Evolutionary conservation across 2,113 vertebrate genomes (phyloP).

Genomic region (Cyprinodon tularosa): DNA sequence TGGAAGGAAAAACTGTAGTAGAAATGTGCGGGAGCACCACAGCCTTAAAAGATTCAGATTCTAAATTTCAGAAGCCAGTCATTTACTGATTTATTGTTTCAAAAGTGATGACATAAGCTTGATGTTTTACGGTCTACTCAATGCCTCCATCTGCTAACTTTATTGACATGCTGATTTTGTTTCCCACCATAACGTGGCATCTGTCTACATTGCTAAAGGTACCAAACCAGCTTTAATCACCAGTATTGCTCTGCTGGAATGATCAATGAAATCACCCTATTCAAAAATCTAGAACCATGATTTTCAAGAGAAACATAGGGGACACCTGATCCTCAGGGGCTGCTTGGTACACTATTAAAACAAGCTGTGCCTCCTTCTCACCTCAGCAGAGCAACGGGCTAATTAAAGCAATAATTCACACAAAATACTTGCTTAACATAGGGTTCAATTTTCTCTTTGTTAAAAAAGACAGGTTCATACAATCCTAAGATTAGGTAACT

Average conservation of each 20-base stretch:
- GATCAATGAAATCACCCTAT: not conserved
- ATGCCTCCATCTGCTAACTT: not conserved
- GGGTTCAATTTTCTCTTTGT: too few species aligned
- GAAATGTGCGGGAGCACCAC: not conserved
- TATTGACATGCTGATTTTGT: not conserved
- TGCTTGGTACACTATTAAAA: not conserved
- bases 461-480: too few species aligned
- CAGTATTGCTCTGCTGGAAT: not conserved
- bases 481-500: too few species aligned
- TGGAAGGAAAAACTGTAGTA: not conserved
- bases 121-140: not conserved
- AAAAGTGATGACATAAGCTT: not conserved
- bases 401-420: not conserved
- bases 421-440: not conserved
- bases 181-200: not conserved
- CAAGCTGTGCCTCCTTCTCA: not conserved
- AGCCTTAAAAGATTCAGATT: not conserved
- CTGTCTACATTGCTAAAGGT: not conserved
- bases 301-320: not conserved
- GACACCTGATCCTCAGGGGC: not conserved
- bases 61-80: not conserved
- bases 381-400: not conserved
- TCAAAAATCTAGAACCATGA: not conserved
- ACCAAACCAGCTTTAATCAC: not conserved
- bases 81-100: not conserved